Percentiles rank a stretch among this genome's conserved stretches.
Conservation (phyloP, 2,888 invertebrate species). For the Tachina grossa region DNA sequence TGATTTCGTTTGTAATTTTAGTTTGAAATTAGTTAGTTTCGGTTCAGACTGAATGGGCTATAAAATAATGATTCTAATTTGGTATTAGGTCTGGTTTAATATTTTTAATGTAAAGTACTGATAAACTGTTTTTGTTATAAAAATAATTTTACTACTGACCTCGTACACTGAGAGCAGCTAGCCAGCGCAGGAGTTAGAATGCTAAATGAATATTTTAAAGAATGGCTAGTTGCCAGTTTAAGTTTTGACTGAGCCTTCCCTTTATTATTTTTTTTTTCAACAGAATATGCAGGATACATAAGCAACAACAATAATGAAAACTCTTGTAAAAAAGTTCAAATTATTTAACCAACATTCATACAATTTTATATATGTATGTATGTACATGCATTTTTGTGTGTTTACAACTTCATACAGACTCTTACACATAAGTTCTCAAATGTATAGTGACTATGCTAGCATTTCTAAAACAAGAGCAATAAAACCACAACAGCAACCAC, state of each 20-base stretch:
- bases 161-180: neutral
- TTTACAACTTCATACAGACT: neutral
- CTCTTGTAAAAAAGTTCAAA: constrained; percentile 63
- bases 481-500: constrained; percentile 25
- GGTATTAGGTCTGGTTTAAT: too few species aligned
- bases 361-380: neutral
- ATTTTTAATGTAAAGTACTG: too few species aligned
- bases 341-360: constrained; percentile 32
- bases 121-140: neutral
- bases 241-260: constrained; percentile 51
- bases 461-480: constrained; percentile 25
- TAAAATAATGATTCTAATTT: too few species aligned
- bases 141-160: neutral
- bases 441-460: constrained; percentile 4
- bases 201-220: constrained; percentile 67
- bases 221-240: constrained; percentile 66
- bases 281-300: constrained; percentile 19
- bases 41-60: too few species aligned
- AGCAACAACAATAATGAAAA: constrained; percentile 24
- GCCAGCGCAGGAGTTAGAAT: constrained; percentile 30
- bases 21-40: too few species aligned
- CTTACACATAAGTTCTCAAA: neutral
- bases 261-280: constrained; percentile 13
- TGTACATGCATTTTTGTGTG: neutral
- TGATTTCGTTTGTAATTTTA: too few species aligned